Conservation (phyloP, 2,888 invertebrate species). For the Myopa testacea region DNA sequence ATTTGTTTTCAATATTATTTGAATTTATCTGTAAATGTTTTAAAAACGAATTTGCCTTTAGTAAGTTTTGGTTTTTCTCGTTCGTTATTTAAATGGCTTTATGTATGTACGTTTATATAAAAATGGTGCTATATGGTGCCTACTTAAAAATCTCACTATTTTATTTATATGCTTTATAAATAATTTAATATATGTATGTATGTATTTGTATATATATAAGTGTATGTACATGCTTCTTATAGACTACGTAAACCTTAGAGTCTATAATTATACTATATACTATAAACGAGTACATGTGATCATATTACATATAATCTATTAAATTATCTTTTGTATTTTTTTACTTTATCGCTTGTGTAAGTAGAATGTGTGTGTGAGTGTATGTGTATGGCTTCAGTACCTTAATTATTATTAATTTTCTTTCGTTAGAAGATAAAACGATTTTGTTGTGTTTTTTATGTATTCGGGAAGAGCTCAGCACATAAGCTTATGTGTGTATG, state of each 20-base stretch:
- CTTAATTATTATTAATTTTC: too few relatives aligned
- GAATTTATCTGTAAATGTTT: not conserved
- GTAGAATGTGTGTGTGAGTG: not conserved
- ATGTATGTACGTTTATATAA: slow-evolving; percentile 30
- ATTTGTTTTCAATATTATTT: not conserved
- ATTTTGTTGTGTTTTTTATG: too few relatives aligned
- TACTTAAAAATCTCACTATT: slow-evolving; percentile 38
- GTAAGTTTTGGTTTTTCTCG: too few relatives aligned
- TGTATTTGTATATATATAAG: not conserved
- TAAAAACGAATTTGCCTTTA: not conserved
- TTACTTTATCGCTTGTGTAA: not conserved
- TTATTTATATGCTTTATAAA: slow-evolving; percentile 19
- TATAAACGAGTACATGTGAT: slow-evolving; percentile 28
- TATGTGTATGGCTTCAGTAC: too few relatives aligned
- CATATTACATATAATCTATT: not conserved
- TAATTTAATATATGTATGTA: not conserved
- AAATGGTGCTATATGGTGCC: slow-evolving; percentile 40
- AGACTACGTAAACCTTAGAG: not conserved
- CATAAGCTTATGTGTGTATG: too few relatives aligned
- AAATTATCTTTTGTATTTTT: not conserved
- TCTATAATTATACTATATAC: slow-evolving; percentile 6
- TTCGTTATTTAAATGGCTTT: not conserved
- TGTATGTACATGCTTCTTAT: slow-evolving; percentile 33
- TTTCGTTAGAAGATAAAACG: too few relatives aligned
- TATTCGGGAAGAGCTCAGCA: too few relatives aligned